Base-by-base conservation (phyloP, 1,140 invertebrate species). In the Drosophila trapezifrons region DNA sequence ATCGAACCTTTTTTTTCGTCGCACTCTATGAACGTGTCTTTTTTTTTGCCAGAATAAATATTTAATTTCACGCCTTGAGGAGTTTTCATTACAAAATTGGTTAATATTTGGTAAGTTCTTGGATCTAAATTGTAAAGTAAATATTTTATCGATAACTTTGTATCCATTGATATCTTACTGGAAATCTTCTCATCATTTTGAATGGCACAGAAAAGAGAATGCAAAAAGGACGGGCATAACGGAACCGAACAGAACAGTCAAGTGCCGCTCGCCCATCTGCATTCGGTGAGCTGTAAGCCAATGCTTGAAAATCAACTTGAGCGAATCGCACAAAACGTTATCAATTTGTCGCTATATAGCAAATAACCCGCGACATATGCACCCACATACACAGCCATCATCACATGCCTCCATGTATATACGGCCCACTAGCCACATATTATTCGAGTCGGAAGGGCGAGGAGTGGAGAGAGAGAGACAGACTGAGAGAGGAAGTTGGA, bases 301-400 rank as follows among this genome's bases (percentile, higher is more conserved):
- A 54, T 83, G 83, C 83, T 80, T 84, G 70, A 84, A 89, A 87
- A 87, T 87, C 84, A 90, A 89, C 84, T 89, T 89, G 85, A 89
- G 77, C 80, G 85, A 90, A 89, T 71, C 64, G 66, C 67, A 89
- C 84, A 89, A 89, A 89, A 89, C 84, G 84, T 78, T 89, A 89
- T 89, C 84, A 89, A 89, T 89, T 89, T 89, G 84, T 89, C 84
- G 84, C 84, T 90, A 89, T 89, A 89, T 89, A 83, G 73, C 66
- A 80, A 65, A 76, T 67, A 76, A 67, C 62, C 73, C 35, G 47
- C 62, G 49, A 76, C 63, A 74, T 56, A 63, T 76, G 58, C 35
- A 74, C 40, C 22, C 38, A 59, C 18, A 51, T 40, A 62, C 8
- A 51, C n/a, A 2, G 4, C n/a, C n/a, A 29, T 51, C n/a, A 29